Base-by-base conservation (phyloP, 2,797 vertebrate species). In the Enteromius anoplus region DNA sequence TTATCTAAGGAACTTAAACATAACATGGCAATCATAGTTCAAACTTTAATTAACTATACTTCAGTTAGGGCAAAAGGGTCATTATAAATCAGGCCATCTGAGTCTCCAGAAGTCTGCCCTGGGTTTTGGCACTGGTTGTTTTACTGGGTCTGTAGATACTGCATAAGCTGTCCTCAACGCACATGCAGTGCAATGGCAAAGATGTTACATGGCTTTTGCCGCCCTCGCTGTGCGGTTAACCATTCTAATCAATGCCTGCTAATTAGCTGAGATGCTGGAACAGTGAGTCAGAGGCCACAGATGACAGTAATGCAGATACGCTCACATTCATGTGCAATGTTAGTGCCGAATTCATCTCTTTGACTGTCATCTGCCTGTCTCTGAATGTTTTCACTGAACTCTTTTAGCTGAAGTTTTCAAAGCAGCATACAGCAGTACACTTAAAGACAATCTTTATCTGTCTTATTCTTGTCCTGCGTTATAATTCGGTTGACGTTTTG, bases 221-320 rank as follows among this genome's bases (percentile, higher is more conserved):
- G 19, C 77, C 60, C 53, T 82, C 15, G 7, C 62, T 82, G 34
- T 78, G 75, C 10, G 15, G 65, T 72, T 72, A 60, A 49, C 66
- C 55, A 78, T 84, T 45, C 21, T 78, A 82, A 85, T 85, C 80
- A 69, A 71, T 80, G 29, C 29, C 26, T 8, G n/a, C 37, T 84
- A 69, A 84, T 84, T 75, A 84, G 51, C 51, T 40, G 23, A 75
- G 72, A 80, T 37, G 69, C 60, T 75, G 9, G 32, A 51, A 5
- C 32, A 23, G 60, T 37, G 42, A 77, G 51, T 81, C 72, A 76
- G 49, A 77, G 42, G 66, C 66, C 65, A 34, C 34, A 65, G 79
- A 76, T 64, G 14, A 65, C 72, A 70, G 42, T 21, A 37, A 70
- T 21, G 64, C 9, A n/a, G 26, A 40, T 55, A 70, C 14, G 1